A percentile compares a stretch with the other conserved stretches of the same genome.
Conservation (phyloP, 2,888 invertebrate genomes). For the Lacanobia oleracea region DNA sequence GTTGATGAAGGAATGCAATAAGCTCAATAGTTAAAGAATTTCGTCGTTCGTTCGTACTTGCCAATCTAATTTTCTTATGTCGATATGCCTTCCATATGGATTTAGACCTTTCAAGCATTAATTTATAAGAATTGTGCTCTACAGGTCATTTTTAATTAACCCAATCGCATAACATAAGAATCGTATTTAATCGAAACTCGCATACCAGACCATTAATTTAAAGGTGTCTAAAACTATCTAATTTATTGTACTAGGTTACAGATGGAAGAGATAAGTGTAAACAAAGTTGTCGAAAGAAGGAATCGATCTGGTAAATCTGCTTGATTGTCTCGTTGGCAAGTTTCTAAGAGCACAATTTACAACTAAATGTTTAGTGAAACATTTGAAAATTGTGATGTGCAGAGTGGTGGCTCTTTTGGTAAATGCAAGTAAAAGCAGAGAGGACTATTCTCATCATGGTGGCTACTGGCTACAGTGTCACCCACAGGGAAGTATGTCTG, state of each 20-base stretch:
- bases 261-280: constrained; percentile 40
- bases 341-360: constrained; percentile 73
- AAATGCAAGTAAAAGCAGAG: constrained; percentile 71
- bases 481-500: constrained; percentile 15
- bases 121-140: constrained; percentile 23
- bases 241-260: constrained; percentile 55
- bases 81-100: constrained; percentile 8
- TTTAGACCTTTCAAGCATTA: constrained; percentile 22
- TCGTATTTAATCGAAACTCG: constrained; percentile 49
- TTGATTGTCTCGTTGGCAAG: constrained; percentile 71
- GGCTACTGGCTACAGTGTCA: constrained; percentile 17
- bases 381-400: constrained; percentile 74
- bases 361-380: constrained; percentile 76
- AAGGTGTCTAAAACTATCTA: constrained; percentile 38
- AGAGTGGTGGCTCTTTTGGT: constrained; percentile 76
- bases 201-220: constrained; percentile 43
- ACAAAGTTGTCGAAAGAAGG: constrained; percentile 30
- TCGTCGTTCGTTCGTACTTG: constrained; percentile 76
- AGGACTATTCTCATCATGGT: constrained; percentile 39
- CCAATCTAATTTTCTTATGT: constrained; percentile 65
- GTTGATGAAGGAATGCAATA: constrained; percentile 69
- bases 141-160: constrained; percentile 17
- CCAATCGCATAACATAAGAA: constrained; percentile 49
- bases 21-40: constrained; percentile 62
- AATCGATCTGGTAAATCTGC: constrained; percentile 56